Percentiles rank a stretch among this genome's conserved stretches.
Evolutionary conservation across 2,888 invertebrate species (phyloP).

Genomic region (Tiliacea citrago): DNA sequence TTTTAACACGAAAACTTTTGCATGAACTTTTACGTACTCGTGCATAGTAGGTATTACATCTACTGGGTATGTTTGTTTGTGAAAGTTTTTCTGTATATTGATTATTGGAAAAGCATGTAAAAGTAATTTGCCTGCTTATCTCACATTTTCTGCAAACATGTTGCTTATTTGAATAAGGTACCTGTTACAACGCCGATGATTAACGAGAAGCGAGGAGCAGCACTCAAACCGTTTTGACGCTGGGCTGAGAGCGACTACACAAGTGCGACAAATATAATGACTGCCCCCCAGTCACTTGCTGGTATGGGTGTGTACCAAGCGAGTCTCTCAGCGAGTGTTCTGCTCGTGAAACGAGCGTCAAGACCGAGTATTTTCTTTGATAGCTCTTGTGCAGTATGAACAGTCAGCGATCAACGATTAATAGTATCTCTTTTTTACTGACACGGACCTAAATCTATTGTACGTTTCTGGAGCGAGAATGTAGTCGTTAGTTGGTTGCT

Average conservation of each 20-base stretch:
- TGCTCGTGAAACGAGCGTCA: neutral
- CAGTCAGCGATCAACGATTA: too few species aligned
- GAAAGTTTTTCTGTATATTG: neutral
- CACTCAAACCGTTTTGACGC: neutral
- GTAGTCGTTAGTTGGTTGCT: too few species aligned
- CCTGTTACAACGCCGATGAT: neutral
- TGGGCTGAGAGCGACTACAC: neutral
- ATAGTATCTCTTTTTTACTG: too few species aligned
- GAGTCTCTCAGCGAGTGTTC: too few species aligned
- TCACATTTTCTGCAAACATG: neutral
- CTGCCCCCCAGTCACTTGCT: neutral
- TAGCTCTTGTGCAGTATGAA: neutral
- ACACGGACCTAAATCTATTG: too few species aligned
- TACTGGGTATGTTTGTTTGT: constrained; percentile 1
- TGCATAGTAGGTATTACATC: neutral
- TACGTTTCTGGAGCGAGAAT: too few species aligned
- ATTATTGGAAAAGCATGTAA: neutral
- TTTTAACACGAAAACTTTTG: constrained; percentile 62
- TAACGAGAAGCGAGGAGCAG: neutral
- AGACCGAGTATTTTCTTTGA: neutral
- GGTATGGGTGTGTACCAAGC: too few species aligned
- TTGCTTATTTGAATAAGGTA: neutral
- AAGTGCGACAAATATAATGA: neutral
- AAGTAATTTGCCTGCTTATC: neutral
- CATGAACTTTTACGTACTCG: neutral